phyloP scores from a whole-genome alignment of 2,113 vertebrate genomes.

The Lophochroa leadbeateri region DNA sequence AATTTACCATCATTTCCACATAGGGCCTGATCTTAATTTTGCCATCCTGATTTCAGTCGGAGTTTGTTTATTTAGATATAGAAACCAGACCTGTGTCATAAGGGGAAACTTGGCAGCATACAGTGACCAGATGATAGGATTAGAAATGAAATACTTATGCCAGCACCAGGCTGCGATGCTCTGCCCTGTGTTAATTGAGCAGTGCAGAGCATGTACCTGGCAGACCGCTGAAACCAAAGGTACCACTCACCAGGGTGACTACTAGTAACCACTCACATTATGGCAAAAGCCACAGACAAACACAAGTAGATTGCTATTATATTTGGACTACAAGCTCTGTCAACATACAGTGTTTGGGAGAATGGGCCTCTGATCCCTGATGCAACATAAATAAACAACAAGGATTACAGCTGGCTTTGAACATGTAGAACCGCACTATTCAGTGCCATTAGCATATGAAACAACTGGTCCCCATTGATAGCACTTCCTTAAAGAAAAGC shows the following conservation, averaged over 20 bases:
- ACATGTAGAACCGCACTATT: neutral
- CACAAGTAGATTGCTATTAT: neutral
- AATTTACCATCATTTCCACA: neutral
- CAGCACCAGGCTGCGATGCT: neutral
- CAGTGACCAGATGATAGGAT: neutral
- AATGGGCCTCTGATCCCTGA: slow-evolving; percentile 27
- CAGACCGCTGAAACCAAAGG: neutral
- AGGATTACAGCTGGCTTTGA: slow-evolving; percentile 48
- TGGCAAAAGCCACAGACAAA: neutral
- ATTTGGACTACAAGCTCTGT: neutral
- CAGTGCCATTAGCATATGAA: slow-evolving; percentile 54
- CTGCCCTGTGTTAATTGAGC: neutral
- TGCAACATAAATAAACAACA: slow-evolving; percentile 48
- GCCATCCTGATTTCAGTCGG: neutral
- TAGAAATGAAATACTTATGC: neutral
- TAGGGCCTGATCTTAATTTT: neutral
- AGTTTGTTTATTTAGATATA: neutral
- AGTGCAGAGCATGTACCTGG: neutral
- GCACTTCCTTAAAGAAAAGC: slow-evolving; percentile 22
- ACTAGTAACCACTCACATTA: neutral
- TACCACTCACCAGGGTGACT: neutral
- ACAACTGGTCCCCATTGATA: neutral
- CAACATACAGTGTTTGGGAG: neutral
- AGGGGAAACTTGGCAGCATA: neutral
- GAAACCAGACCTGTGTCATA: neutral